Evolutionary conservation across 1,140 invertebrate genomes (phyloP).

Genomic region (Dolichoris vasculosae): DNA sequence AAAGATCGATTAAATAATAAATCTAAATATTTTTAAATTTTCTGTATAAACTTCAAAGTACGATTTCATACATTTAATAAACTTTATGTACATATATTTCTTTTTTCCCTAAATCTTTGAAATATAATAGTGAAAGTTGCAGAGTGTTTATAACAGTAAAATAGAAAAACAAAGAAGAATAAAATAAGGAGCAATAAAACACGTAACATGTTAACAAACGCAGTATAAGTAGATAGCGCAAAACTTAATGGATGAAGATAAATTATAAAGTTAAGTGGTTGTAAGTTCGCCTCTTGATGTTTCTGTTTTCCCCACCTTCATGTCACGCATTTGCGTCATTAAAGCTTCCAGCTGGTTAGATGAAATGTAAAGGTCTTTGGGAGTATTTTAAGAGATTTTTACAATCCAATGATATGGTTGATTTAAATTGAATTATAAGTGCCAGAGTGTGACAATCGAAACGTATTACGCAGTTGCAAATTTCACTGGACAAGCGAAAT

Average conservation of each 20-base stretch:
- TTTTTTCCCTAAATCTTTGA: not conserved
- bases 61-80: not conserved
- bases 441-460: constrained; percentile 7
- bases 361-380: constrained; percentile 6
- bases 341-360: constrained; percentile 22
- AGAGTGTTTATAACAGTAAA: not conserved
- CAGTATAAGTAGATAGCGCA: constrained; percentile 24
- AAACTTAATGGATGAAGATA: constrained; percentile 29
- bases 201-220: constrained; percentile 24
- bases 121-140: not conserved
- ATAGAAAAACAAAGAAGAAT: constrained; percentile 12
- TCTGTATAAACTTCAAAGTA: not conserved
- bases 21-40: not conserved
- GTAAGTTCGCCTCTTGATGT: constrained; percentile 16
- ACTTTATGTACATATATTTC: not conserved
- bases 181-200: constrained; percentile 14
- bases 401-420: constrained; percentile 21
- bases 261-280: constrained; percentile 30
- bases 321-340: constrained; percentile 25
- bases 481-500: not conserved
- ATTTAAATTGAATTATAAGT: constrained; percentile 20
- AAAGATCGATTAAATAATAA: not conserved
- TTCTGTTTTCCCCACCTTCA: constrained; percentile 13
- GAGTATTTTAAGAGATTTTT: constrained; percentile 7
- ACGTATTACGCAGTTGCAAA: not conserved